Evolutionary conservation across 1,140 invertebrate species (phyloP), one percentile per base, ranked within the genome.

Genomic region (Sycophila sp.): DNA sequence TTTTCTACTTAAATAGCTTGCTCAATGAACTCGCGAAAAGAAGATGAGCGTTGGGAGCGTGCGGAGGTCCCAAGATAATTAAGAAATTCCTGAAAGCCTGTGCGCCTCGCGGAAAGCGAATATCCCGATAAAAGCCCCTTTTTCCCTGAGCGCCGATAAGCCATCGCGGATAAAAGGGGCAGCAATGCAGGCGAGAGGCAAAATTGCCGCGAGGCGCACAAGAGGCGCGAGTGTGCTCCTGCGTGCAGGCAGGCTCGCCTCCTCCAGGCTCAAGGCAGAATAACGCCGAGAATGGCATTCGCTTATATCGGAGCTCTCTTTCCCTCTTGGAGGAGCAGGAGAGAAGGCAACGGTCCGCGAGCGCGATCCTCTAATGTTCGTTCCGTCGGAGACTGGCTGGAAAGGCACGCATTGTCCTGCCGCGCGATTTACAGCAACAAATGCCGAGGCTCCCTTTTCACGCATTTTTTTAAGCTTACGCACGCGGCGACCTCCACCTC

Each of bases 11-110:
- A n/a, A n/a, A n/a, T n/a, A n/a, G n/a, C n/a, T n/a, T n/a, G n/a
- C n/a, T n/a, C n/a, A n/a, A n/a, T n/a, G n/a, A n/a, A n/a, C n/a
- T n/a, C n/a, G n/a, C n/a, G n/a, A n/a, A n/a, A n/a, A n/a, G n/a
- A n/a, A n/a, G n/a, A n/a, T n/a, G n/a, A n/a, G n/a, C n/a, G n/a
- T n/a, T n/a, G n/a, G n/a, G n/a, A n/a, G n/a, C n/a, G n/a, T n/a
- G n/a, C n/a, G n/a, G n/a, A n/a, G n/a, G n/a, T 53, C 49, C 11
- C 22, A 7, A 26, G 22, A 30, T 53, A 53, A 53, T 53, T 53
- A 53, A 53, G 49, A 53, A 53, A 53, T 53, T 53, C 49, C 49
- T 28, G 42, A 47, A 47, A 47, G 42, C 42, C 4, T 19, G 38
- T 13, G 8, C 8, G 42, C 19, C n/a, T 8, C 19, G 19, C 42